Evolutionary conservation across 2,888 invertebrate genomes (phyloP), one percentile per base, ranked within the genome.

Genomic region (Theristus sp.): DNA sequence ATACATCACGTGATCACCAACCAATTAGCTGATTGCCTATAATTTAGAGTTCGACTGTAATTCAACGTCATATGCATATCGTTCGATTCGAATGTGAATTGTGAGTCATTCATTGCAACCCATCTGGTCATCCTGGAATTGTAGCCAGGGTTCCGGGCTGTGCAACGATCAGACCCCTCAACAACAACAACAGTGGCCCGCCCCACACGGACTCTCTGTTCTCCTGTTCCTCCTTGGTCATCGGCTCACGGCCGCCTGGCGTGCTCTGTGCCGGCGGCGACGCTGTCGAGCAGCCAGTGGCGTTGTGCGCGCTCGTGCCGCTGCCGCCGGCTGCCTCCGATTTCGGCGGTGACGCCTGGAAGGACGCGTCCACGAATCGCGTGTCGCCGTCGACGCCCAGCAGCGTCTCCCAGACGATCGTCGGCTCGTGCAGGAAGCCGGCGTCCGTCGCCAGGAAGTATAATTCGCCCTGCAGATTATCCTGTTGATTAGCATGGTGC

Each of bases 341-440:
- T 25, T 17, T 22, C 56, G 61, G 49, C 55, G 55, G 22, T 38
- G 46, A 65, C 54, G 61, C 63, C 17, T 73, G 67, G 70, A 81
- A 81, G 60, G 72, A 68, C n/a, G 74, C 71, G 67, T 81, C 78
- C 6, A 80, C 78, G 69, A 81, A 81, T 63, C 76, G 72, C 10
- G 77, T 76, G 67, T 80, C 80, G 22, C 80, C 80, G 65, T 80
- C 79, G 24, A 80, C 78, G 63, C 77, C 78, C 61, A 74, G 73
- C 49, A 81, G 69, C 1, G 80, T 79, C 70, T 81, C 81, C 81
- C 81, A 81, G 22, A 81, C 79, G 2, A 80, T 76, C 60, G 73
- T 73, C 26, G 71, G 66, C 67, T 80, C 79, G 29, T 74, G 74
- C 24, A 80, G 71, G 68, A 79, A 80, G 1, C 81, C 81, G 66